Evolutionary conservation across 2,888 invertebrate species (phyloP).

Genomic region (Podabrus alpinus): DNA sequence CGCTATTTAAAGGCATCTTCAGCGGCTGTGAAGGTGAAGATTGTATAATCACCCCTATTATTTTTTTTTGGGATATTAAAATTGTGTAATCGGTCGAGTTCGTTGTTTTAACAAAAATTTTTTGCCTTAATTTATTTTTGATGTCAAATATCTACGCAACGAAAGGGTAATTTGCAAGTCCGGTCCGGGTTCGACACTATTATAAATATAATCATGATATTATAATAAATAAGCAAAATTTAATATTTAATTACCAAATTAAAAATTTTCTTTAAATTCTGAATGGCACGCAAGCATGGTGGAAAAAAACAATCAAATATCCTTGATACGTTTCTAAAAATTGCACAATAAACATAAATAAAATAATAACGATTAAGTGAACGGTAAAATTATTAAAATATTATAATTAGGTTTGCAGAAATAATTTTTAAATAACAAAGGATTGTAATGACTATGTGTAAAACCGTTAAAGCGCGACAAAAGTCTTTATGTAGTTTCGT

Average conservation of each 20-base stretch:
- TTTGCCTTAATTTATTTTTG: neutral
- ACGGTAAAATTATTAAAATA: neutral
- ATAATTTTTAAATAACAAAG: neutral
- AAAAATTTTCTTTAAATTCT: neutral
- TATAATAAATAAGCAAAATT: no score
- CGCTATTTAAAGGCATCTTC: slow-evolving; percentile 29
- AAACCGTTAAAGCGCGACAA: slow-evolving; percentile 22
- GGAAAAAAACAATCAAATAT: neutral
- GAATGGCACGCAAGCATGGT: neutral
- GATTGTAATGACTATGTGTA: neutral
- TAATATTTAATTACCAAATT: neutral
- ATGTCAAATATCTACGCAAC: no score
- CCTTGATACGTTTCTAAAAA: neutral
- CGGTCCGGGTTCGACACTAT: no score
- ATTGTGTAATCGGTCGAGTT: neutral
- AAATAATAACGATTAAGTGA: neutral
- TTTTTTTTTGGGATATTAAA: neutral
- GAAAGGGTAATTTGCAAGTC: no score
- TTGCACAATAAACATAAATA: neutral
- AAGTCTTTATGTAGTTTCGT: slow-evolving; percentile 29
- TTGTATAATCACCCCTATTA: neutral
- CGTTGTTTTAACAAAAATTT: neutral
- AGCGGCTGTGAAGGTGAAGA: neutral
- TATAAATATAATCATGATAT: no score
- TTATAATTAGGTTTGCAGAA: neutral